phyloP scores from a whole-genome alignment of 1,140 invertebrate genomes.

The Euwallacea similis region DNA sequence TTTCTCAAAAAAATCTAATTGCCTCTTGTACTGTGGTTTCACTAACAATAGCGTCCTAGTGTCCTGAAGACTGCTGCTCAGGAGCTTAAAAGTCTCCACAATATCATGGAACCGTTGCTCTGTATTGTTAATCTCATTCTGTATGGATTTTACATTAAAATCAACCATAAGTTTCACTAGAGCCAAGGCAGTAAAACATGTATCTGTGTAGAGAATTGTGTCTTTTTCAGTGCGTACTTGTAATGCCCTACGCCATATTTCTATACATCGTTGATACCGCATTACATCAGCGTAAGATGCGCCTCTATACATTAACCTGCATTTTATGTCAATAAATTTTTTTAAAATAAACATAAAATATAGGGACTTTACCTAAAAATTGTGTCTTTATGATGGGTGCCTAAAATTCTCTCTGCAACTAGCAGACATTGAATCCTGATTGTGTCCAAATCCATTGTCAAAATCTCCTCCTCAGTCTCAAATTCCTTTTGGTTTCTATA shows the following conservation, averaged over 20 bases:
- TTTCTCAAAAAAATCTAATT: constrained; percentile 81
- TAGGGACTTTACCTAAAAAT: constrained; percentile 64
- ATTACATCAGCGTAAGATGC: constrained; percentile 85
- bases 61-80: constrained; percentile 62
- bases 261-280: constrained; percentile 81
- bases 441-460: constrained; percentile 76
- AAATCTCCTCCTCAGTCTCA: constrained; percentile 68
- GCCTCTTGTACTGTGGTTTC: constrained; percentile 72
- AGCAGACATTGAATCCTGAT: constrained; percentile 81
- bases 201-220: constrained; percentile 70
- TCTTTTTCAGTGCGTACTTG: constrained; percentile 74
- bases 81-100: constrained; percentile 67
- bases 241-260: constrained; percentile 80
- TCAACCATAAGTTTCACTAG: constrained; percentile 78
- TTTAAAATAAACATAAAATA: neutral
- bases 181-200: constrained; percentile 80
- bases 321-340: neutral
- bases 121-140: constrained; percentile 55
- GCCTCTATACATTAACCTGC: constrained; percentile 62
- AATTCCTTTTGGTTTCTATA: constrained; percentile 74
- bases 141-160: constrained; percentile 66
- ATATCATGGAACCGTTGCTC: constrained; percentile 73
- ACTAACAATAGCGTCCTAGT: constrained; percentile 62
- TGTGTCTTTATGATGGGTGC: constrained; percentile 79
- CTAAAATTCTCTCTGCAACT: constrained; percentile 81